Percentiles rank a stretch among this genome's conserved stretches.
These are phyloP conservation scores for Clupea harengus DNA, from an alignment of 2,113 vertebrate species.

Conservation along the genomic window DNA sequence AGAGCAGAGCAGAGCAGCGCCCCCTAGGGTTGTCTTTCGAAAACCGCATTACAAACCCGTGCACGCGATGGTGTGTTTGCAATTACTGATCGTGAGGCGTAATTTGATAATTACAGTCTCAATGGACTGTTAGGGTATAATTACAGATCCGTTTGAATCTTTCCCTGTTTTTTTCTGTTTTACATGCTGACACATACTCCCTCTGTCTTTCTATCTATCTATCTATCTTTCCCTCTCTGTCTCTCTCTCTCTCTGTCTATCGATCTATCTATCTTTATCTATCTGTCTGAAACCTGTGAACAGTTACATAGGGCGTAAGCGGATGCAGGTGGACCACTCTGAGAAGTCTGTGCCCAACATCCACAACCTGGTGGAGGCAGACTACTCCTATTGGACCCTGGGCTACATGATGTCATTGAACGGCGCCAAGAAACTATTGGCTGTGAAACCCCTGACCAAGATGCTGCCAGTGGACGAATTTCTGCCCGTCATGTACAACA, in stretches of 20 bases:
- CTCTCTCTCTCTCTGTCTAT: not conserved
- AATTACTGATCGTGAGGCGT: not conserved
- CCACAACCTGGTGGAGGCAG: slow-evolving; percentile 82
- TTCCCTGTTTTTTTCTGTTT: not conserved
- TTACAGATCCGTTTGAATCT: not conserved
- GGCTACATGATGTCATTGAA: slow-evolving; percentile 80
- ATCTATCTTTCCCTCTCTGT: not conserved
- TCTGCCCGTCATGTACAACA: slow-evolving; percentile 88
- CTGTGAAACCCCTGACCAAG: slow-evolving; percentile 79
- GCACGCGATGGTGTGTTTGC: not conserved
- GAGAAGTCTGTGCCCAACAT: slow-evolving; percentile 79
- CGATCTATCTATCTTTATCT: not conserved
- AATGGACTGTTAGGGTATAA: not conserved
- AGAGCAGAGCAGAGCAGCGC: not conserved
- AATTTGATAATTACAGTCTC: not conserved
- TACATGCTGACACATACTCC: not conserved
- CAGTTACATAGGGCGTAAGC: slow-evolving; percentile 85
- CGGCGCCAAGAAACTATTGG: slow-evolving; percentile 82
- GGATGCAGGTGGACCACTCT: slow-evolving; percentile 82
- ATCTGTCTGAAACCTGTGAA: not conserved
- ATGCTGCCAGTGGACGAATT: slow-evolving; percentile 91
- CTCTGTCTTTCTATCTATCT: slow-evolving; percentile 6
- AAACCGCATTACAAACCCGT: not conserved
- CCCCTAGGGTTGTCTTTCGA: not conserved
- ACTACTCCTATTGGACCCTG: slow-evolving; percentile 90